phyloP scores from a whole-genome alignment of 1,140 invertebrate genomes.

The Bombus waltoni region DNA sequence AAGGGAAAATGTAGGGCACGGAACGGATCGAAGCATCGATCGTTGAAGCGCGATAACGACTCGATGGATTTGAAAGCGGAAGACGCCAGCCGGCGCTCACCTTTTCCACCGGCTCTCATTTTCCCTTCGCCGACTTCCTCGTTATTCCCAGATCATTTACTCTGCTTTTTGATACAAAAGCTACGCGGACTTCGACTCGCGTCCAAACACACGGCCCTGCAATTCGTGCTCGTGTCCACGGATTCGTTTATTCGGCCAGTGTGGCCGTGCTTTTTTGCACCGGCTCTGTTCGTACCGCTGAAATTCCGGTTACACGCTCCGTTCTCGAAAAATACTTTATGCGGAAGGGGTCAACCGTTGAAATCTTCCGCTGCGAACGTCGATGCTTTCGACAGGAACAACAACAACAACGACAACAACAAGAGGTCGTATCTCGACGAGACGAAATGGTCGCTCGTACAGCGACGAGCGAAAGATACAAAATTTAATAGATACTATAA shows the following conservation, averaged over 20 bases:
- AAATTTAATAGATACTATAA: too few relatives aligned
- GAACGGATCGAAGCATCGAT: conserved; percentile 63
- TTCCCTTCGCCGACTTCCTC: conserved; percentile 54
- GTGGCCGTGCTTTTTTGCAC: neutral
- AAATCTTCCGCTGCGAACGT: neutral
- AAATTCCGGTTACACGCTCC: neutral
- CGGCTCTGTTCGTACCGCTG: neutral
- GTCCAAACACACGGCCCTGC: neutral
- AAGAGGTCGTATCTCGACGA: neutral
- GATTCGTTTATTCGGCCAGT: neutral
- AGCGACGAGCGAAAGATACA: too few relatives aligned
- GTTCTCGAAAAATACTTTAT: neutral
- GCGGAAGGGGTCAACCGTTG: neutral
- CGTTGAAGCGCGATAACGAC: conserved; percentile 64
- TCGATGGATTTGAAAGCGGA: conserved; percentile 67
- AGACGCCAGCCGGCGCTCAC: conserved; percentile 55
- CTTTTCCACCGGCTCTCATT: conserved; percentile 65
- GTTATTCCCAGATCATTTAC: conserved; percentile 66
- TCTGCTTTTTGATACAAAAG: conserved; percentile 54
- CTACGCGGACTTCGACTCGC: conserved; percentile 18
- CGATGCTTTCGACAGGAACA: neutral
- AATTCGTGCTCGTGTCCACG: neutral
- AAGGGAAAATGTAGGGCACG: conserved; percentile 61
- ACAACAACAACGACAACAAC: neutral
- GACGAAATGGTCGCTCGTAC: neutral